Base-by-base conservation (phyloP, 2,888 invertebrate genomes). In the Sminthurinus aureus region DNA sequence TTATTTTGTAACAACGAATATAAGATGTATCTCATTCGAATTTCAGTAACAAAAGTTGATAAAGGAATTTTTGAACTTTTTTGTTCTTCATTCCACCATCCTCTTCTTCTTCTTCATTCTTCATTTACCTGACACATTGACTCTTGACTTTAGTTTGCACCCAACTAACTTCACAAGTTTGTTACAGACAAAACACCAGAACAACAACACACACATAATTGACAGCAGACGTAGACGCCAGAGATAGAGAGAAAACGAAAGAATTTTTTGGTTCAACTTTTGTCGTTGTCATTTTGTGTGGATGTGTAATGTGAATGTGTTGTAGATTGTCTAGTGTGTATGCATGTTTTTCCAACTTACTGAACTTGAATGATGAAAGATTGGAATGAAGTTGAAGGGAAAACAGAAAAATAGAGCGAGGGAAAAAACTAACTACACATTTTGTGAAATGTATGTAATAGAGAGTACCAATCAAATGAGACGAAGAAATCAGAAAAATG, bases 331-430 rank as follows among this genome's bases (percentile, higher is more conserved):
- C 74, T 24, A 3, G 13, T 71, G 71, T 71, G 24, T 15, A 4
- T 71, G 71, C 1, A 11, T 71, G 1, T 71, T 22, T 71, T 24
- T 71, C 6, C 38, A 38, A 38, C 71, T 20, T 71, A 71, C 24
- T 24, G 38, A 38, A 38, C 71, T 20, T 11, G 69, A 24, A 9
- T 38, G 69, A 79, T 26, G 69, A 24, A 78, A 78, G 79, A 50
- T 22, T n/a, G n/a, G 22, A 38, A 79, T 50, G 51, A 50, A 67
- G 22, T 18, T 22, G 67, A 38, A 79, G 67, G 51, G 22, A n/a
- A 79, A 20, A 22, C 38, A 79, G 79, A 79, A 50, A 51, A 15
- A 15, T 69, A 22, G 71, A 69, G 79, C 69, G 22, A 79, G 38
- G n/a, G 58, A 50, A 77, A 75, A 22, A 26, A 26, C 24, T 74